Percentiles rank a stretch among this genome's conserved stretches.
phyloP scores from a whole-genome alignment of 2,797 vertebrate species.

The Myripristis murdjan region DNA sequence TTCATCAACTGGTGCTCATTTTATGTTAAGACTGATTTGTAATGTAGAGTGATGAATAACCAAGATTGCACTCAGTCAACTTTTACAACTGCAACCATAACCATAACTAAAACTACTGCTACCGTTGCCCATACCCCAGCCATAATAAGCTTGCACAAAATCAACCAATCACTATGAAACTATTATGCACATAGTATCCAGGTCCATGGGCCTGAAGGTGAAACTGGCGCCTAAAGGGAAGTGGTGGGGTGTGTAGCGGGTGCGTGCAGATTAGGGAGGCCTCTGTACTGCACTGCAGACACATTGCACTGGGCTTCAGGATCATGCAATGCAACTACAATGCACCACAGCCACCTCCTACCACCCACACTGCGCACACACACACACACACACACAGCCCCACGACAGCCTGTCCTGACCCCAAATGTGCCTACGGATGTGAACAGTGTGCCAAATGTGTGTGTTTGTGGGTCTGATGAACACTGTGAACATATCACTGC shows the following conservation, averaged over 20 bases:
- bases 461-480: no score
- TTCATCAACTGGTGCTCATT: not conserved
- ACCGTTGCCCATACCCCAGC: not conserved
- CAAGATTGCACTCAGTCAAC: not conserved
- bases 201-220: not conserved
- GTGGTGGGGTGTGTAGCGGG: constrained; percentile 64
- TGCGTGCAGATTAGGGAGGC: constrained; percentile 82
- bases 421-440: not conserved
- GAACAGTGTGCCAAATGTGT: constrained; percentile 44
- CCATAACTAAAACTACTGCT: not conserved
- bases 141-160: not conserved
- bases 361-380: constrained; percentile 71
- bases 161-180: not conserved
- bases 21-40: not conserved
- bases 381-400: constrained; percentile 55
- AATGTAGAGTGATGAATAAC: not conserved
- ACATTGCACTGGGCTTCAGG: constrained; percentile 92
- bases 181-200: not conserved
- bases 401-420: constrained; percentile 28
- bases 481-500: not conserved
- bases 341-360: constrained; percentile 94
- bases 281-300: constrained; percentile 97
- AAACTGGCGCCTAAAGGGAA: not conserved
- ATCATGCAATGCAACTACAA: constrained; percentile 99
- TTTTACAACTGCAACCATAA: not conserved